Percentiles rank a stretch among this genome's conserved stretches.
Conservation (phyloP, 2,113 vertebrate genomes). For the Sturnus vulgaris region DNA sequence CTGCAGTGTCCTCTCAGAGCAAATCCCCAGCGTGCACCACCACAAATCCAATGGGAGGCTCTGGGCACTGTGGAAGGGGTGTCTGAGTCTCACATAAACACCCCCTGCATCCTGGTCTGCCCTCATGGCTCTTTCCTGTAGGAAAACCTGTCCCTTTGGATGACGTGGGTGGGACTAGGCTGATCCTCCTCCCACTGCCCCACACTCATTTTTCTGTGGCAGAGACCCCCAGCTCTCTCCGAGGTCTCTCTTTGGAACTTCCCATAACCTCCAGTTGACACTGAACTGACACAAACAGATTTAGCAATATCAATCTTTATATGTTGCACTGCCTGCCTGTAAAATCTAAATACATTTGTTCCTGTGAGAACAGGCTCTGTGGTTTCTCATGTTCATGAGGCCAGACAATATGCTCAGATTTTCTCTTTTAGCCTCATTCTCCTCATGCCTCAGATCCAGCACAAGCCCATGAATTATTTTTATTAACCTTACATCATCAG, state of each 20-base stretch:
- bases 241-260: neutral
- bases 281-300: neutral
- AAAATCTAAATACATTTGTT: neutral
- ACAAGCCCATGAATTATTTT: neutral
- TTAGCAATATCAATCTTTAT: neutral
- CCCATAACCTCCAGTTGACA: neutral
- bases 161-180: neutral
- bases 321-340: neutral
- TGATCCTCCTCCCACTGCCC: neutral
- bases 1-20: neutral
- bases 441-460: neutral
- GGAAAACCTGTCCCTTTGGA: neutral
- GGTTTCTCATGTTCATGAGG: neutral
- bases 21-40: fast-evolving
- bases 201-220: neutral
- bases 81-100: neutral
- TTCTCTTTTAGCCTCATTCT: neutral
- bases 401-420: neutral
- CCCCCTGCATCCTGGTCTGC: neutral
- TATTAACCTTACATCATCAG: neutral
- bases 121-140: neutral
- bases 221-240: neutral
- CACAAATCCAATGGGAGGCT: neutral
- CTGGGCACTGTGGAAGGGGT: neutral
- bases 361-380: neutral